Evolutionary conservation across 2,888 invertebrate species (phyloP).

Genomic region (Protonemura montana): DNA sequence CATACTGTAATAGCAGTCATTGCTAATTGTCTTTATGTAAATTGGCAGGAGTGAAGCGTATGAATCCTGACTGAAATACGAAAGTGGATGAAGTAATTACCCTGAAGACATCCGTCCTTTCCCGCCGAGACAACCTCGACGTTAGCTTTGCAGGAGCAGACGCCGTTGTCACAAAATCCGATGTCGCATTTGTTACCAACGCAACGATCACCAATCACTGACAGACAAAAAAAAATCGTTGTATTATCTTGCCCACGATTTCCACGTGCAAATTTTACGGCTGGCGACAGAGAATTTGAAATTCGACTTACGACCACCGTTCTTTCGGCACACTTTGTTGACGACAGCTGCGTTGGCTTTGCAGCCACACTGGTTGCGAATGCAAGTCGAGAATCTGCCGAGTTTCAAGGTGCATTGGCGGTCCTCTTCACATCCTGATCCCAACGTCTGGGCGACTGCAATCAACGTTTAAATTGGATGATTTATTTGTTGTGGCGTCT

Average conservation of each 20-base stretch:
- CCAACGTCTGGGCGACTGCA: slow-evolving; percentile 10
- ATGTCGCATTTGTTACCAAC: neutral
- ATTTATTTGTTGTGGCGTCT: neutral
- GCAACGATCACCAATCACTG: slow-evolving; percentile 17
- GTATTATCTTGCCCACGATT: neutral
- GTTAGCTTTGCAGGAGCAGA: neutral
- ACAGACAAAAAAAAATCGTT: neutral
- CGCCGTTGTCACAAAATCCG: slow-evolving; percentile 21
- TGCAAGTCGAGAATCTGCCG: slow-evolving; percentile 14
- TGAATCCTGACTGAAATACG: neutral
- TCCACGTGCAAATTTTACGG: neutral
- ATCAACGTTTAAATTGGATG: neutral
- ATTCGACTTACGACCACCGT: slow-evolving; percentile 8
- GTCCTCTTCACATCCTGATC: slow-evolving; percentile 26
- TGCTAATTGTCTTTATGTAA: neutral
- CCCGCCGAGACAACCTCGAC: neutral
- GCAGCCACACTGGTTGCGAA: slow-evolving; percentile 21
- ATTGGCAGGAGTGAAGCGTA: neutral
- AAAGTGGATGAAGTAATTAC: slow-evolving; percentile 1
- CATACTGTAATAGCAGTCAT: neutral
- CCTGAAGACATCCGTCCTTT: slow-evolving; percentile 25
- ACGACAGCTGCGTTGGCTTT: neutral
- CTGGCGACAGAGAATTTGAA: neutral
- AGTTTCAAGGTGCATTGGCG: slow-evolving; percentile 1
- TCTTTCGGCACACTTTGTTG: slow-evolving; percentile 26